phyloP scores from a whole-genome alignment of 2,113 vertebrate genomes.

The Sarotherodon lohbergeri region DNA sequence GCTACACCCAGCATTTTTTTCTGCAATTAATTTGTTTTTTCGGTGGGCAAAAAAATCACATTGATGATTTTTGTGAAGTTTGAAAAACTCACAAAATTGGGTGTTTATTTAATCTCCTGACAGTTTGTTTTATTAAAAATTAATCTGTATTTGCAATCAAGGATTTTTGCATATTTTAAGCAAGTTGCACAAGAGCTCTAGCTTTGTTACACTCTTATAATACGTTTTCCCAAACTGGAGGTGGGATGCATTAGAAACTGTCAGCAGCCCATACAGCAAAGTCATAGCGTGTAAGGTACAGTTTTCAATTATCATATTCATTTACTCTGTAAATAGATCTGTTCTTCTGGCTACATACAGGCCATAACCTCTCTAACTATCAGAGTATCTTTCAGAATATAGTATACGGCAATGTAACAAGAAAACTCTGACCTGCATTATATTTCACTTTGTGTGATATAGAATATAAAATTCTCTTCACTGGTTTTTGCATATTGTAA shows the following conservation, averaged over 20 bases:
- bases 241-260: neutral
- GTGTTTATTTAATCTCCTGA: neutral
- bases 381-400: neutral
- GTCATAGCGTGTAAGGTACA: neutral
- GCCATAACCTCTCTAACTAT: neutral
- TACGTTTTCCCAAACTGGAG: neutral
- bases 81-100: neutral
- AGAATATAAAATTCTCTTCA: neutral
- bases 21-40: neutral
- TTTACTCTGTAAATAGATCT: neutral
- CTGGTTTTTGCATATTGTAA: neutral
- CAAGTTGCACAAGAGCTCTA: neutral
- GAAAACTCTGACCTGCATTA: neutral
- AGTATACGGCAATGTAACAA: neutral
- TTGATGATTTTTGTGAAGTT: neutral
- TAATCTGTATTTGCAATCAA: neutral
- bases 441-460: neutral
- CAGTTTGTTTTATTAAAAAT: neutral
- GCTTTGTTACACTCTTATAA: neutral
- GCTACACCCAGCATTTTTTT: neutral
- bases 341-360: neutral
- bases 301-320: neutral
- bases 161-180: neutral
- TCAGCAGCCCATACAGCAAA: neutral
- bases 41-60: accelerated